Base-by-base conservation (phyloP, 1,140 invertebrate genomes). In the Mamestra configurata region DNA sequence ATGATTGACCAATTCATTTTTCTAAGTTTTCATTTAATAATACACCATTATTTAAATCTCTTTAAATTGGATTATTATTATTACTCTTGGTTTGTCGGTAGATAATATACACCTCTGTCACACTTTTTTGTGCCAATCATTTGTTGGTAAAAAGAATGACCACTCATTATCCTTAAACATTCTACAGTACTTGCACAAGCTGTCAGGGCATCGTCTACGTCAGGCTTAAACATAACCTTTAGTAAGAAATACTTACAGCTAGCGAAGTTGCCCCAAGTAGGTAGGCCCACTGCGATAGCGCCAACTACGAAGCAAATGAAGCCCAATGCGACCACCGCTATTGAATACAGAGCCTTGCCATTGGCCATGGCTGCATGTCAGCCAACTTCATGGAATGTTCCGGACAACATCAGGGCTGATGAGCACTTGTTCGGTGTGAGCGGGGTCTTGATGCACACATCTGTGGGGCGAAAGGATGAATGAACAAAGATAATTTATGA, bases 211-310 rank as follows among this genome's bases (percentile, higher is more conserved):
- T 13, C 11, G 13, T 43, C 6, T 43, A 8, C 40, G 2, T 13
- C 6, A 43, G 11, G 40, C 31, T 6, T 55, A 55, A 40, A 40
- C 2, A 31, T 59, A 43, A 27, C 10, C 10, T 43, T 24, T 5
- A 55, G 51, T 64, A 61, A 31, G 77, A 46, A 57, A 82, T 90
- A 95, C 95, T 95, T 88, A 95, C 94, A 95, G 90, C 96, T 97
- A 85, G 96, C 96, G 93, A 97, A 98, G 89, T 98, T 97, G 75
- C 97, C 97, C 97, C 97, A 98, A 84, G 97, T 96, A 51, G 97
- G 97, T 85, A 97, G 94, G 79, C 96, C 97, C 64, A 97, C 96
- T 49, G 97, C 97, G 22, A 97, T 96, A 57, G 97, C 97, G 43
- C 97, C 97, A 82, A 98, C 95, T 53, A 97, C 96, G 86, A 98